Evolutionary conservation across 2,113 vertebrate species (phyloP), one percentile per base, ranked within the genome.

Genomic region (Telmatochromis sp.): DNA sequence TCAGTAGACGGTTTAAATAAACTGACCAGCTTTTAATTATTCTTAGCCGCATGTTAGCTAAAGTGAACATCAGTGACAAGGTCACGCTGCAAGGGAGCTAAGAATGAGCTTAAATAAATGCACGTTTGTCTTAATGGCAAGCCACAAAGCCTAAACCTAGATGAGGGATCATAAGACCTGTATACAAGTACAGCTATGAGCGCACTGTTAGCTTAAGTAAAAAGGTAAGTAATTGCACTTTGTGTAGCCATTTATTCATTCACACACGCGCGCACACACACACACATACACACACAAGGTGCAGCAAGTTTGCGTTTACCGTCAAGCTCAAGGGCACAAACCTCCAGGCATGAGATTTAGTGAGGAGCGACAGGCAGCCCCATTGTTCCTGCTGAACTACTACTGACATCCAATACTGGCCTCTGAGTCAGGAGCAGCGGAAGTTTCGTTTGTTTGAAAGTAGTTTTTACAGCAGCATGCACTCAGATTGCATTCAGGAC

Each of bases 1-100:
- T 10, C 9, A 23, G 13, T 5, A 40, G 15, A 5, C 10, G 1
- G 9, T 57, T 54, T 45, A 8, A 12, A 13, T 10, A 2, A 13
- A 37, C 31, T 8, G 15, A 9, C 15, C 9, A 17, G 9, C 6
- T 23, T 82, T 83, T 54, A 53, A 3, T 33, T 57, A 19, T 53
- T 31, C 10, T 26, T 49, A 54, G 63, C 35, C 13, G 85, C 87
- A 42, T n/a, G 82, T 35, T 89, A 87, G 91, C 91, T 53, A 42
- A 51, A 51, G 5, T 35, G 45, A 49, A 58, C 33, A 15, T 58
- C 49, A 55, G 2, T 31, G 80, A 81, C 92, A 93, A 93, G 92
- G 92, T 93, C 92, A 93, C 58, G 57, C 55, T 21, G 81, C 23
- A 15, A 31, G n/a, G 19, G 19, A 54, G 81, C 19, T 40, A 14